phyloP scores from a whole-genome alignment of 2,797 vertebrate genomes.

The Muraenolepis orangiensis region DNA sequence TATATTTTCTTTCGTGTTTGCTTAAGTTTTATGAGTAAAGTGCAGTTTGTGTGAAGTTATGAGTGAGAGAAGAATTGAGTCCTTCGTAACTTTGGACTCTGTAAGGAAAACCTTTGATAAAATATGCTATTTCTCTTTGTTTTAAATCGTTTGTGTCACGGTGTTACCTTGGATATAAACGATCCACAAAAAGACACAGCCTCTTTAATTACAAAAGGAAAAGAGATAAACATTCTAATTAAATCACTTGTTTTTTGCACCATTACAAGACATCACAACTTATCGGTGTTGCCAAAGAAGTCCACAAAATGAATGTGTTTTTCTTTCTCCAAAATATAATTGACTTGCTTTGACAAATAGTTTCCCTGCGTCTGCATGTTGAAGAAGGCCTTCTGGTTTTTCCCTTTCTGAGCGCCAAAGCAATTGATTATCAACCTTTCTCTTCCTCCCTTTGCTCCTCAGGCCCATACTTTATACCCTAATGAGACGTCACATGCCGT shows the following conservation, averaged over 20 bases:
- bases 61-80: too few relatives aligned
- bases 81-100: too few relatives aligned
- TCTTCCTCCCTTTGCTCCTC: slow-evolving; percentile 28
- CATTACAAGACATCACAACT: slow-evolving; percentile 59
- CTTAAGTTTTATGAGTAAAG: background rate
- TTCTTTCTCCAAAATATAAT: slow-evolving; percentile 35
- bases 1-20: background rate
- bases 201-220: slow-evolving; percentile 48
- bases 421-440: slow-evolving; percentile 2
- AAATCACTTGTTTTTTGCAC: slow-evolving; percentile 63
- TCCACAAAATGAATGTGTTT: slow-evolving; percentile 60
- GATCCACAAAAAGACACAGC: background rate
- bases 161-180: background rate
- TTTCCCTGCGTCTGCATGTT: slow-evolving; percentile 30
- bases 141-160: background rate
- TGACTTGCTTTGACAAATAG: slow-evolving; percentile 66
- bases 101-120: too few relatives aligned
- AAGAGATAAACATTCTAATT: slow-evolving; percentile 61
- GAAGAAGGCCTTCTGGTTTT: slow-evolving; percentile 5
- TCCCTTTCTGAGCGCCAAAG: background rate
- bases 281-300: slow-evolving; percentile 50
- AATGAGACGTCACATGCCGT: too few relatives aligned
- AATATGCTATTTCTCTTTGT: background rate
- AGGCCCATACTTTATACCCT: too few relatives aligned
- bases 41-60: background rate